These are phyloP conservation scores for Sciurus carolinensis DNA, from an alignment of 2,797 vertebrate genomes.

Conservation along the genomic window DNA sequence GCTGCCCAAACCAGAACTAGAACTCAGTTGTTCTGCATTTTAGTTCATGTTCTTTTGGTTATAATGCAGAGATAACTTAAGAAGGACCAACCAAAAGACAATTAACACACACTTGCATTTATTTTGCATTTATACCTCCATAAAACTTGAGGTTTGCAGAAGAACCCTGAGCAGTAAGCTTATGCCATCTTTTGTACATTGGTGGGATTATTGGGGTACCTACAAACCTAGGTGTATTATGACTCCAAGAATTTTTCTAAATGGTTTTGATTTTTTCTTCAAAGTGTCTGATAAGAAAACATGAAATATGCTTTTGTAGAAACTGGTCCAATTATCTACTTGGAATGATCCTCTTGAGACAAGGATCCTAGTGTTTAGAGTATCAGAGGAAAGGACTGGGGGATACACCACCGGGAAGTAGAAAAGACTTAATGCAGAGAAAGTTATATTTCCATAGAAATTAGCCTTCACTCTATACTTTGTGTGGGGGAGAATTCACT, in stretches of 20 bases:
- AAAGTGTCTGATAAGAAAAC: not conserved
- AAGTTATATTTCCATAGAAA: conserved; percentile 2
- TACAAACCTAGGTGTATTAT: not conserved
- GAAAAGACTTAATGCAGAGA: conserved; percentile 9
- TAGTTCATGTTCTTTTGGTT: not conserved
- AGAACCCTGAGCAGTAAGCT: not conserved
- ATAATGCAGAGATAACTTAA: not conserved
- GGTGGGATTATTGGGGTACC: not conserved
- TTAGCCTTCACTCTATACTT: not conserved
- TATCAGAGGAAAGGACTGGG: not conserved
- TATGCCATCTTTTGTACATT: not conserved
- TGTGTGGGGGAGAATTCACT: not conserved
- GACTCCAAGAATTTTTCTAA: not conserved
- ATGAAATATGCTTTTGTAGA: not conserved
- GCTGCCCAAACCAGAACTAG: not conserved
- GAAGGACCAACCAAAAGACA: not conserved
- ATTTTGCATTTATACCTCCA: not conserved
- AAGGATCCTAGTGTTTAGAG: not conserved
- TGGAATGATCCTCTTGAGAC: not conserved
- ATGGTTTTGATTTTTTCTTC: not conserved
- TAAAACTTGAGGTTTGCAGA: not conserved
- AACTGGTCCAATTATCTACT: not conserved
- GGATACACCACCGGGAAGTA: not conserved
- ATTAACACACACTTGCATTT: not conserved
- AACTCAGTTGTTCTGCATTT: not conserved